phyloP scores from a whole-genome alignment of 2,888 invertebrate genomes.

The Orthonevra nobilis region DNA sequence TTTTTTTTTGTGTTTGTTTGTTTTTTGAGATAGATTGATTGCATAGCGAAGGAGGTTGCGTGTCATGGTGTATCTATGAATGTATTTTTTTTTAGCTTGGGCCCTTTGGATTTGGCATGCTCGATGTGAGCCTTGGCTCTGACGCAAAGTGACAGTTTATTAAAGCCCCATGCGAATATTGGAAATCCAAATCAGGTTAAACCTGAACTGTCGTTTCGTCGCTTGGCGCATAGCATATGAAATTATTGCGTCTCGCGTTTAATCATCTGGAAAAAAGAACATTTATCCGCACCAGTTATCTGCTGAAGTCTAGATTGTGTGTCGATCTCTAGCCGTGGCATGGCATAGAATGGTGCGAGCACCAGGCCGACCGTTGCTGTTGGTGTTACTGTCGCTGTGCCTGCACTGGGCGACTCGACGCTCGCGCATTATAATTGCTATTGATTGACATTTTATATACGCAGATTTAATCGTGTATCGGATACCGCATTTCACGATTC shows the following conservation, averaged over 20 bases:
- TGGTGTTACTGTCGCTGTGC: slow-evolving; percentile 7
- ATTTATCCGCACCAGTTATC: slow-evolving; percentile 59
- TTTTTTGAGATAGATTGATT: slow-evolving; percentile 33
- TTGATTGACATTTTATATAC: slow-evolving; percentile 64
- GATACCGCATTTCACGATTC: slow-evolving; percentile 50
- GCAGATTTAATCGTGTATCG: slow-evolving; percentile 60
- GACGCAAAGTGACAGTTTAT: slow-evolving; percentile 61
- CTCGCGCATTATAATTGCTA: slow-evolving; percentile 62
- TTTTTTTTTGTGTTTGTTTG: neutral
- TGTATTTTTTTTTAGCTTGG: slow-evolving; percentile 12
- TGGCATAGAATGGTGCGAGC: neutral
- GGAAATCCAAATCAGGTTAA: slow-evolving; percentile 62
- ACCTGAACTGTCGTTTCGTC: slow-evolving; percentile 19
- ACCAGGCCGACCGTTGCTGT: slow-evolving; percentile 24
- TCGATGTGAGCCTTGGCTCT: neutral
- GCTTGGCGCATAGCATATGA: neutral
- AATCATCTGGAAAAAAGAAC: slow-evolving; percentile 64
- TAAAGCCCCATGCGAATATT: slow-evolving; percentile 28
- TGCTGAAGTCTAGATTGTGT: slow-evolving; percentile 8
- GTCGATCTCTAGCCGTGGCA: too few species aligned
- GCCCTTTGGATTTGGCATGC: slow-evolving; percentile 36
- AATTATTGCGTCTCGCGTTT: slow-evolving; percentile 15
- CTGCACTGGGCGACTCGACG: slow-evolving; percentile 5
- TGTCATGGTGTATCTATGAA: too few species aligned
- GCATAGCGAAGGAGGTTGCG: slow-evolving; percentile 50